phyloP scores from a whole-genome alignment of 1,140 invertebrate genomes.

The Sycophila sp. region DNA sequence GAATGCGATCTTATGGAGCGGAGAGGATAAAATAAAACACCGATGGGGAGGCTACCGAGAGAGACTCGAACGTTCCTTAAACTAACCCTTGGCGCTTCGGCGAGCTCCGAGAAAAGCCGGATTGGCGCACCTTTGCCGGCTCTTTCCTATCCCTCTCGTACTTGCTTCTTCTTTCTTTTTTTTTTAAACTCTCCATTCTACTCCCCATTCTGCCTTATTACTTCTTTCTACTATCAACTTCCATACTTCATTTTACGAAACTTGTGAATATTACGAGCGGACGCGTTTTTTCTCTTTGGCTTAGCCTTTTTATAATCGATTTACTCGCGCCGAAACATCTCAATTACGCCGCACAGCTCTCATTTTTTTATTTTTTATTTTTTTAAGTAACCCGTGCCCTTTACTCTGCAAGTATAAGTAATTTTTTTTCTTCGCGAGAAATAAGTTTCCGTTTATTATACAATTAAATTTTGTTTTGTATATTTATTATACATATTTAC shows the following conservation, averaged over 20 bases:
- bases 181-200: neutral
- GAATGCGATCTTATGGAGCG: constrained; percentile 67
- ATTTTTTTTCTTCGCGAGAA: too few species aligned
- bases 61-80: constrained; percentile 56
- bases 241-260: neutral
- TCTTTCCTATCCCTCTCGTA: too few species aligned
- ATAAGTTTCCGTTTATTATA: too few species aligned
- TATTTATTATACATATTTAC: too few species aligned
- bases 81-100: constrained; percentile 53
- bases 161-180: too few species aligned
- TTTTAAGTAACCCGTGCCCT: too few species aligned
- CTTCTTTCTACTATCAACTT: neutral
- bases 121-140: constrained; percentile 5
- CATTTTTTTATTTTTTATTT: neutral
- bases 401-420: too few species aligned
- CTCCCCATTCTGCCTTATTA: neutral
- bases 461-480: too few species aligned
- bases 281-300: neutral
- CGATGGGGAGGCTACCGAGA: constrained; percentile 55
- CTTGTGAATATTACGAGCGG: constrained; percentile 3
- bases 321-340: neutral
- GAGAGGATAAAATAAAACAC: constrained; percentile 65
- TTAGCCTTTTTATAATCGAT: neutral
- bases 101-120: neutral
- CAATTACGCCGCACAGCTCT: neutral